A percentile compares a stretch with the other conserved stretches of the same genome.
Conservation (phyloP, 2,113 vertebrate species). For the Macrotus californicus region DNA sequence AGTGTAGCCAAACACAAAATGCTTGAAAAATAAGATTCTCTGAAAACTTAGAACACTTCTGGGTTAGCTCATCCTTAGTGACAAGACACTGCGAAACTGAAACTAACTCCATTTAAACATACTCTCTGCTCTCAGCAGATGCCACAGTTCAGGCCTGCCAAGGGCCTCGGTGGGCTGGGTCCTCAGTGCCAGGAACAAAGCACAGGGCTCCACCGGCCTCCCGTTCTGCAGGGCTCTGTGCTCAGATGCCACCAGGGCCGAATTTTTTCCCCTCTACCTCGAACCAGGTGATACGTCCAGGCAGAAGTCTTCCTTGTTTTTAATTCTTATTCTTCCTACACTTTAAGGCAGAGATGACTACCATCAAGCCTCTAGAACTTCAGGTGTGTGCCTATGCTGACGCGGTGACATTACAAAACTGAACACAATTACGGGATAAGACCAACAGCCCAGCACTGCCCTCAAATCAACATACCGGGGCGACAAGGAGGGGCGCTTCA, state of each 20-base stretch:
- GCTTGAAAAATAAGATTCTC: constrained; percentile 49
- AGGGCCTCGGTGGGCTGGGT: background rate
- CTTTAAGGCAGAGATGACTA: background rate
- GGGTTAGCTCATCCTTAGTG: constrained; percentile 31
- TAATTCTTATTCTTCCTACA: background rate
- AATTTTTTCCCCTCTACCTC: background rate
- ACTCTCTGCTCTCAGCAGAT: constrained; percentile 15
- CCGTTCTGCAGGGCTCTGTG: background rate
- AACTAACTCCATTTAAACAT: constrained; percentile 22
- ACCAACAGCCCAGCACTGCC: background rate
- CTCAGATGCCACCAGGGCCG: background rate
- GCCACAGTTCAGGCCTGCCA: background rate
- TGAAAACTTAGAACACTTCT: constrained; percentile 36
- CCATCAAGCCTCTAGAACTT: background rate
- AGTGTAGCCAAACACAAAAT: constrained; percentile 61
- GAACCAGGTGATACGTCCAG: background rate
- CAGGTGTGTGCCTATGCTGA: background rate
- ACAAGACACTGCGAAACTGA: constrained; percentile 44
- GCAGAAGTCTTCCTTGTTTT: background rate
- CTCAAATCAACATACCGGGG: background rate
- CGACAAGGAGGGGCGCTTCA: background rate
- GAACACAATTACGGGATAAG: background rate
- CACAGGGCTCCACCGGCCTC: background rate
- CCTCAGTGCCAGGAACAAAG: constrained; percentile 21
- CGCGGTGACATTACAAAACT: background rate